A percentile compares a stretch with the other conserved stretches of the same genome.
These are phyloP conservation scores for Otolemur garnettii DNA, from an alignment of 2,113 vertebrate genomes.

Conservation along the genomic window DNA sequence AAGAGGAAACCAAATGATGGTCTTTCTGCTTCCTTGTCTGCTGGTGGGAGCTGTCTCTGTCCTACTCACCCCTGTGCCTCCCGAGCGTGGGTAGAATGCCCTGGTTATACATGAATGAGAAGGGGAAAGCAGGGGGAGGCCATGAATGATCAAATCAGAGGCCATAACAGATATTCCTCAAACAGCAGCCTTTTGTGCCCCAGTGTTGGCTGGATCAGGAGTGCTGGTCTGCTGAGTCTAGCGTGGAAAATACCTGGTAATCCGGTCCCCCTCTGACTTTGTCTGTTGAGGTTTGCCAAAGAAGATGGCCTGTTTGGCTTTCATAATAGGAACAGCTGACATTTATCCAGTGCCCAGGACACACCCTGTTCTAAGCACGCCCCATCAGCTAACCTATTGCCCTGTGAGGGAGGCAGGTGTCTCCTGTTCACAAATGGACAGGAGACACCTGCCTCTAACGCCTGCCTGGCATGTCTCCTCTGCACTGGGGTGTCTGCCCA, in stretches of 20 bases:
- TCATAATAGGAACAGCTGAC: too few relatives aligned
- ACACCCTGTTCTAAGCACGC: background rate
- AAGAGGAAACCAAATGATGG: background rate
- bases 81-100: background rate
- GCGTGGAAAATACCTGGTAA: background rate
- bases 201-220: background rate
- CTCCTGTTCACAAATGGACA: background rate
- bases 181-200: background rate
- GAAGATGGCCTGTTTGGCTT: background rate
- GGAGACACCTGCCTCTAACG: too few relatives aligned
- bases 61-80: background rate
- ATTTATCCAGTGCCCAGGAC: background rate
- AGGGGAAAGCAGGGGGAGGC: background rate
- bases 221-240: background rate
- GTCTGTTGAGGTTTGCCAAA: background rate
- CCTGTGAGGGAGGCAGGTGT: background rate
- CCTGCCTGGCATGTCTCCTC: background rate
- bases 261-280: background rate
- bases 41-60: background rate
- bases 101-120: background rate
- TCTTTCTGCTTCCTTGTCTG: background rate
- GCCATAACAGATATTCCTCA: background rate
- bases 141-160: background rate
- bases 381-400: fast-evolving
- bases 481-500: background rate